Base-by-base conservation (phyloP, 2,113 vertebrate species). In the Phalacrocorax carbo region DNA sequence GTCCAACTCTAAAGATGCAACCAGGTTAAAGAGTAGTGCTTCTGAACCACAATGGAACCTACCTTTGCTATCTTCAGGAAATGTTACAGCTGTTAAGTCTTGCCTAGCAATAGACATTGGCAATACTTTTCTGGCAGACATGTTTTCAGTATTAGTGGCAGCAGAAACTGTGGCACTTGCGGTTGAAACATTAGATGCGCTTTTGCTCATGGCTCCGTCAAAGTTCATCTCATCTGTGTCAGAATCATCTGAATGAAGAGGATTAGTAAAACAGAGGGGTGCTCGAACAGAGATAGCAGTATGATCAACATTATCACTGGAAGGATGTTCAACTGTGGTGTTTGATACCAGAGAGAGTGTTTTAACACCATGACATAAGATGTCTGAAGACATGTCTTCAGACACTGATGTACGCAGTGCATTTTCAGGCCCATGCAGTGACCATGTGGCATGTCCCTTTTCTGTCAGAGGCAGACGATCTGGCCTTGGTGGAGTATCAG, bases 261-360 rank as follows among this genome's bases (percentile, higher is more conserved):
- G 99, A 96, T 99, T 99, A 91, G 99, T 99, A 97, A 99, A 99
- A 97, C 99, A 99, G 72, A 99, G 98, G 25, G 99, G 99, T 61
- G 98, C 98, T 97, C 98, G 98, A 87, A 98, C 90, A 5, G 97
- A 68, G 90, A 97, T 38, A 71, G 94, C 96, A 40, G 96, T 96
- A 57, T 55, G 91, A 83, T 86, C 97, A 70, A 81, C 19, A 42
- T 16, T 58, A 54, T 96, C 96, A 52, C 51, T 71, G 40, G 93
- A 89, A 49, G 90, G 72, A 78, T 78, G 68, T 62, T 97, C 97
- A 57, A 26, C 88, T 13, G 98, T 92, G 32, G 62, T 95, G 93
- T 38, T 97, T 81, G 89, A 97, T 88, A 94, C 97, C 86, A 95
- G 96, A 90, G 95, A 97, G 49, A 95, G 85, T 96, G 97, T 95